These are phyloP conservation scores for Hedychridium roseum DNA, from an alignment of 2,888 invertebrate species.

Conservation along the genomic window DNA sequence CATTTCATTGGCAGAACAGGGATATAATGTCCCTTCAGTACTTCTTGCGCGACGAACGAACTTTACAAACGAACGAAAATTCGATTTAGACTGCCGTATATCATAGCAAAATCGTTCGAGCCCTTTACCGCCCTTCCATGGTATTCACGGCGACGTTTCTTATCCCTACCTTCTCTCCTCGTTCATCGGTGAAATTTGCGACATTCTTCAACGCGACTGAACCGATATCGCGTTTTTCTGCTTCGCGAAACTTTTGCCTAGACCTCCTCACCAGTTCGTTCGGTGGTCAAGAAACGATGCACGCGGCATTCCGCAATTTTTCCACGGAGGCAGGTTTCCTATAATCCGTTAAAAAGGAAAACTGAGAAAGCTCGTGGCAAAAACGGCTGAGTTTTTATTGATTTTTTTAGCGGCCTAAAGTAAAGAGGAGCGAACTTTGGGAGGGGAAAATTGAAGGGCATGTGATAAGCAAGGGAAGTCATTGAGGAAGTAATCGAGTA, in stretches of 20 bases:
- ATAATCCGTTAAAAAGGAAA: too few species aligned
- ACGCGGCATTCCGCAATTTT: slow-evolving; percentile 43
- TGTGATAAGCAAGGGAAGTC: too few species aligned
- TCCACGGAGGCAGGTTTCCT: slow-evolving; percentile 15
- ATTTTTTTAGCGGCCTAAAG: too few species aligned
- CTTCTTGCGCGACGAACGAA: slow-evolving; percentile 49
- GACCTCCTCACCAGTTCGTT: slow-evolving; percentile 13
- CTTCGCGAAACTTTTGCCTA: slow-evolving; percentile 45
- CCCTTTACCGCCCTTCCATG: slow-evolving; percentile 20
- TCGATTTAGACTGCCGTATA: slow-evolving; percentile 56
- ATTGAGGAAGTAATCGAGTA: too few species aligned
- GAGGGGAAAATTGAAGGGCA: too few species aligned
- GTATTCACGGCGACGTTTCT: too few species aligned
- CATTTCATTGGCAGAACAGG: slow-evolving; percentile 36
- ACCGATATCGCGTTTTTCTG: slow-evolving; percentile 53
- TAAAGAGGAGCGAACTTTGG: too few species aligned
- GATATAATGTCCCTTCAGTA: slow-evolving; percentile 48
- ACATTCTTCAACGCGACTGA: slow-evolving; percentile 15
- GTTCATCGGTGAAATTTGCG: slow-evolving; percentile 1
- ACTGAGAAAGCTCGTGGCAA: background rate
- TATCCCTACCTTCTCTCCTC: slow-evolving; percentile 12
- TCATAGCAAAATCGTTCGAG: slow-evolving; percentile 45
- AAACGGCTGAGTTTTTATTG: background rate
- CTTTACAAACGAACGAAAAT: slow-evolving; percentile 57
- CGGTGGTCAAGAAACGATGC: slow-evolving; percentile 29